These are phyloP conservation scores for Neuroterus valhalla DNA, from an alignment of 1,140 invertebrate species.

Conservation along the genomic window DNA sequence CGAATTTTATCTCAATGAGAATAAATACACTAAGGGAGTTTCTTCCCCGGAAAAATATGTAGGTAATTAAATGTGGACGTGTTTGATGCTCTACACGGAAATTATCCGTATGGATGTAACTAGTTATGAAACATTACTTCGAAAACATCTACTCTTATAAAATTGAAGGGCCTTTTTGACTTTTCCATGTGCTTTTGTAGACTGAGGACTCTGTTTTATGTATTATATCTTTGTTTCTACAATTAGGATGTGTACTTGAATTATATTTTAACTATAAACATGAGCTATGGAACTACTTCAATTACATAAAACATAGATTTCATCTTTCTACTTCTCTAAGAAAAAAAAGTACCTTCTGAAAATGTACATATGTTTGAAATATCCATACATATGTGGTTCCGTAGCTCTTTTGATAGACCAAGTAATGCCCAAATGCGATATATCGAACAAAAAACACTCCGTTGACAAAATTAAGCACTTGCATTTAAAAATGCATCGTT, in stretches of 20 bases:
- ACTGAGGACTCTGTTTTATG: conserved; percentile 62
- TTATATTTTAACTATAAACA: conserved; percentile 33
- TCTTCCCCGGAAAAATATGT: too few species aligned
- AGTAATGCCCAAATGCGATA: conserved; percentile 69
- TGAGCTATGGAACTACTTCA: conserved; percentile 48
- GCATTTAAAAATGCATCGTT: conserved; percentile 12
- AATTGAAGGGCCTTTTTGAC: conserved; percentile 46
- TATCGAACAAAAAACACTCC: conserved; percentile 39
- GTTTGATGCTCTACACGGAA: too few species aligned
- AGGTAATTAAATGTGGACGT: too few species aligned
- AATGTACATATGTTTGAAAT: conserved; percentile 14
- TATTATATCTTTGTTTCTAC: conserved; percentile 45
- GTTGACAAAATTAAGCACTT: not conserved
- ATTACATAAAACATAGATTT: not conserved
- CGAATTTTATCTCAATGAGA: too few species aligned
- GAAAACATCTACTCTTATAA: not conserved
- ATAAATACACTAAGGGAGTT: too few species aligned
- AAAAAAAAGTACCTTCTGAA: conserved; percentile 7
- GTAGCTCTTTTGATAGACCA: conserved; percentile 60
- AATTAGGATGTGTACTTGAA: conserved; percentile 35
- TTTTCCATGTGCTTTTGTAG: conserved; percentile 70
- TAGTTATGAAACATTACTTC: conserved; percentile 24
- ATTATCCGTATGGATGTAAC: too few species aligned
- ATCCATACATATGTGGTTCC: conserved; percentile 38
- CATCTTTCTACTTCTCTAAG: not conserved